A percentile compares a stretch with the other conserved stretches of the same genome.
Evolutionary conservation across 2,797 vertebrate genomes (phyloP).

Genomic region (Smutsia gigantea): DNA sequence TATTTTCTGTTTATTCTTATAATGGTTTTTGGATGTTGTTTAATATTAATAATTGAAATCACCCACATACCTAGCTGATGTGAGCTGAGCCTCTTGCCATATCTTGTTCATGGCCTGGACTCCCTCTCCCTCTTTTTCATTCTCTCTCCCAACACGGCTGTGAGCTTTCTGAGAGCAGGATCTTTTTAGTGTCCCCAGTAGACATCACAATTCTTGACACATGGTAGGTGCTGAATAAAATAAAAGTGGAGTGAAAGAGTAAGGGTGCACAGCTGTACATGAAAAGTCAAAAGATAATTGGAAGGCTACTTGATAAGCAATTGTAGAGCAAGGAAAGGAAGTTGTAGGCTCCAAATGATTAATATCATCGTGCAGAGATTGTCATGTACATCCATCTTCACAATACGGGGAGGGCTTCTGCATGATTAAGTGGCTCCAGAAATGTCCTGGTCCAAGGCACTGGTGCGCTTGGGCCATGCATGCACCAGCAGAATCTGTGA

Average conservation of each 20-base stretch:
- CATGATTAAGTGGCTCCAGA: not conserved
- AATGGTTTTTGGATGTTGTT: too few relatives aligned
- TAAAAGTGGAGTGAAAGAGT: not conserved
- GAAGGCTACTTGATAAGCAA: not conserved
- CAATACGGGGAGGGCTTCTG: not conserved
- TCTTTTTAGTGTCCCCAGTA: not conserved
- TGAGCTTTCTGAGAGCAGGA: not conserved
- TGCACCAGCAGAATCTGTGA: not conserved
- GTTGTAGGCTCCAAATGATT: not conserved
- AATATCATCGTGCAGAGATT: not conserved
- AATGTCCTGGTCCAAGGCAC: not conserved
- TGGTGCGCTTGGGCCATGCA: not conserved
- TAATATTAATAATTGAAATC: too few relatives aligned
- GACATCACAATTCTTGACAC: not conserved
- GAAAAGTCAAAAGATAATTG: not conserved
- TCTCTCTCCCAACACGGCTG: not conserved
- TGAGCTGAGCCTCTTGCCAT: too few relatives aligned
- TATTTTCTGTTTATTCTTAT: too few relatives aligned
- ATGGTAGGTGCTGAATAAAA: not conserved
- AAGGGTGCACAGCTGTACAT: not conserved
- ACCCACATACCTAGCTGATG: too few relatives aligned
- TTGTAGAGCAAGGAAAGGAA: not conserved
- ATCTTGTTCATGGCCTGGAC: not conserved
- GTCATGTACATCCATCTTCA: not conserved
- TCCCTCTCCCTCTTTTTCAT: not conserved